phyloP scores from a whole-genome alignment of 2,113 vertebrate species.

The Pelobates fuscus region DNA sequence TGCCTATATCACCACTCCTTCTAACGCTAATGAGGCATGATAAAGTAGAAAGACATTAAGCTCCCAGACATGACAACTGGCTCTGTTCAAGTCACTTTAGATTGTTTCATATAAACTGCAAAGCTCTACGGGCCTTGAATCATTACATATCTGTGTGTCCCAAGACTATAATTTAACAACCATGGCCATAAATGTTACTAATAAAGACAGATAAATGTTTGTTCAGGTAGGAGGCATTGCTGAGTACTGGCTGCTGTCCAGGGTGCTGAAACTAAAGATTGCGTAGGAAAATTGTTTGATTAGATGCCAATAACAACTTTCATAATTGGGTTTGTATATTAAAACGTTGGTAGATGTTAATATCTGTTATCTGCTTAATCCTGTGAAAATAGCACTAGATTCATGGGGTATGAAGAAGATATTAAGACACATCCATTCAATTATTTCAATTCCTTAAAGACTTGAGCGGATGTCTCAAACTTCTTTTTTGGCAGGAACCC shows the following conservation, averaged over 20 bases:
- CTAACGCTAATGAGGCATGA: constrained; percentile 32
- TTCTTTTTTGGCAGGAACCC: too few relatives aligned
- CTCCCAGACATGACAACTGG: constrained; percentile 10
- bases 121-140: background rate
- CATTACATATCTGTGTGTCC: constrained; percentile 1
- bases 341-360: background rate
- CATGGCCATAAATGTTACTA: background rate
- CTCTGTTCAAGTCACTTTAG: constrained; percentile 9
- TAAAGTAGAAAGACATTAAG: constrained; percentile 19
- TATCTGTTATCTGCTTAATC: background rate
- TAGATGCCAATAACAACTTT: constrained; percentile 7
- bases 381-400: background rate
- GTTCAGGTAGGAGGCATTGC: background rate
- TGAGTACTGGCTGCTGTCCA: constrained; percentile 28
- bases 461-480: too few relatives aligned
- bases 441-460: too few relatives aligned
- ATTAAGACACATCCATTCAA: too few relatives aligned
- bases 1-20: constrained; percentile 4
- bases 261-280: constrained; percentile 1
- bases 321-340: background rate
- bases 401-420: background rate
- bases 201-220: constrained; percentile 4
- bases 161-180: constrained; percentile 7
- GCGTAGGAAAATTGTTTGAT: constrained; percentile 13
- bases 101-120: constrained; percentile 3